These are phyloP conservation scores for Callimico goeldii DNA, from an alignment of 2,797 vertebrate species.

Conservation along the genomic window DNA sequence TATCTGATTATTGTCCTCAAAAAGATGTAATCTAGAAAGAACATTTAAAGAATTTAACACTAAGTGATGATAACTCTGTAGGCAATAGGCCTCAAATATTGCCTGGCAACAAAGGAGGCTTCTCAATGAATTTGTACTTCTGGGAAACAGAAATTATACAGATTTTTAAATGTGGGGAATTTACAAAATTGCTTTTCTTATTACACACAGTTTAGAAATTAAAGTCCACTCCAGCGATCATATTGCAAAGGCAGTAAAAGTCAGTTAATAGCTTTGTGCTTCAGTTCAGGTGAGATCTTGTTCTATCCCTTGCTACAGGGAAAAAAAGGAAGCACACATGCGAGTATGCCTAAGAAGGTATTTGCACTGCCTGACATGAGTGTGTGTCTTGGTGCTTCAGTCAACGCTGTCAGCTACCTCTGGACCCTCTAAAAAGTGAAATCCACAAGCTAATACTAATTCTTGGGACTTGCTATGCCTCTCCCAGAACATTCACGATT, in stretches of 20 bases:
- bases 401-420: background rate
- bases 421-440: background rate
- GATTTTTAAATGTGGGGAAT: background rate
- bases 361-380: background rate
- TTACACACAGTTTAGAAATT: constrained; percentile 19
- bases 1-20: background rate
- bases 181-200: background rate
- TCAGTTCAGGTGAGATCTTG: background rate
- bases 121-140: background rate
- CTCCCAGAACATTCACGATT: background rate
- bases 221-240: background rate
- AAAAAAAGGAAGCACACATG: background rate
- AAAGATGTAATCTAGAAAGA: background rate
- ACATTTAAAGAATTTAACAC: background rate
- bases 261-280: background rate
- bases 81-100: background rate
- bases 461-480: background rate
- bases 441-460: background rate
- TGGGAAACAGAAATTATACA: background rate
- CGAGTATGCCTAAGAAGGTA: background rate
- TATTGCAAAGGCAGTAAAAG: background rate
- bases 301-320: background rate
- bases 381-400: background rate
- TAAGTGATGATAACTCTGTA: background rate
- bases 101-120: background rate